phyloP scores from a whole-genome alignment of 1,140 invertebrate genomes.

The Euglossa dilemma region DNA sequence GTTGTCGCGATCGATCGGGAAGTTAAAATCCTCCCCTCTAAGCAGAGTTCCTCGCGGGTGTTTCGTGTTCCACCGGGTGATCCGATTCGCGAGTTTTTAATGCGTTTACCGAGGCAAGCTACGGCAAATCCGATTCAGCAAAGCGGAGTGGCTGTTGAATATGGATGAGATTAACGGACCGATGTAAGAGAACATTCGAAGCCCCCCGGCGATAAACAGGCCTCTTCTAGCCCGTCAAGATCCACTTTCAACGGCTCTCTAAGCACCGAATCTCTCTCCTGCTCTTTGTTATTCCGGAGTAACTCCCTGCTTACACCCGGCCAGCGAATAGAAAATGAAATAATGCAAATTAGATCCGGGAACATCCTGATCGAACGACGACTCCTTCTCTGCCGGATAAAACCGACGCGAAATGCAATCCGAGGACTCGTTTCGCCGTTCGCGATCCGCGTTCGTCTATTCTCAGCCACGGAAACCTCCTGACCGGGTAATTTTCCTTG shows the following conservation, averaged over 20 bases:
- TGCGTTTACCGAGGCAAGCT: slow-evolving; percentile 19
- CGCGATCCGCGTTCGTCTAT: no score
- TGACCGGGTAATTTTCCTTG: no score
- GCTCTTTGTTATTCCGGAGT: neutral
- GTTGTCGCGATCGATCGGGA: neutral
- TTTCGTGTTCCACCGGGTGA: neutral
- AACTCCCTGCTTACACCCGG: no score
- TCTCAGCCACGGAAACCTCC: no score
- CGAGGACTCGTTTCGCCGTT: no score
- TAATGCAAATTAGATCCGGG: no score
- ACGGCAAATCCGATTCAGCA: slow-evolving; percentile 24
- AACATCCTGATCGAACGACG: no score
- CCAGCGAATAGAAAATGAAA: no score
- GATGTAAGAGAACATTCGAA: slow-evolving; percentile 32
- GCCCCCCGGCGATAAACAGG: slow-evolving; percentile 7
- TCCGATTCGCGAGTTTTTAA: slow-evolving; percentile 22
- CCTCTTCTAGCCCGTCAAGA: neutral
- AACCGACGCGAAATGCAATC: no score
- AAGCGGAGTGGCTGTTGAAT: slow-evolving; percentile 34
- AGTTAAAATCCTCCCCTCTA: neutral
- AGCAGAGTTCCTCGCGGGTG: neutral
- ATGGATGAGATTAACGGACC: slow-evolving; percentile 35
- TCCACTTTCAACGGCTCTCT: neutral
- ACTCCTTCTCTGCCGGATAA: no score
- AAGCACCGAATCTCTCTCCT: no score